phyloP scores from a whole-genome alignment of 1,140 invertebrate species.

The Diorhabda elongata region DNA sequence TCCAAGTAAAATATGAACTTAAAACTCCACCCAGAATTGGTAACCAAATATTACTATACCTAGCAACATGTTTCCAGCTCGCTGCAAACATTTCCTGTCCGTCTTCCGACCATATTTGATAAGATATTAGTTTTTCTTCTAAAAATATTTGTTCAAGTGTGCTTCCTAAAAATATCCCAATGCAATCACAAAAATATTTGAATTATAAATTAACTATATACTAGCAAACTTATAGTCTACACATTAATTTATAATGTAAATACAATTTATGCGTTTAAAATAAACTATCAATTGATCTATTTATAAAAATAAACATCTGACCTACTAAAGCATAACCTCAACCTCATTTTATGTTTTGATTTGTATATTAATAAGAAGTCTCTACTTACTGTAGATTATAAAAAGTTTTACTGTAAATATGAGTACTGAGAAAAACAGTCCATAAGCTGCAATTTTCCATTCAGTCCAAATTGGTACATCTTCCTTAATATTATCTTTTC shows the following conservation, averaged over 20 bases:
- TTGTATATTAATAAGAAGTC: not conserved
- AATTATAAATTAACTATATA: too few relatives aligned
- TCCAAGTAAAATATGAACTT: conserved; percentile 46
- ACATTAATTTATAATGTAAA: too few relatives aligned
- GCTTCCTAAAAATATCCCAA: conserved; percentile 32
- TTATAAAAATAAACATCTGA: conserved; percentile 4
- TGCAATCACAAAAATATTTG: not conserved
- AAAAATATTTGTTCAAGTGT: conserved; percentile 28
- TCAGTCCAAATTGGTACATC: conserved; percentile 29
- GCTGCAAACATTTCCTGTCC: conserved; percentile 37
- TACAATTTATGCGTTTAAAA: not conserved
- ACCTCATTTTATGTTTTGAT: conserved; percentile 11
- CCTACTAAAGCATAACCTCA: conserved; percentile 5
- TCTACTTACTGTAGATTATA: conserved; percentile 33
- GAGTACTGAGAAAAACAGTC: conserved; percentile 35
- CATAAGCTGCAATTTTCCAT: conserved; percentile 34
- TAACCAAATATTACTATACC: conserved; percentile 39
- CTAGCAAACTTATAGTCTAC: too few relatives aligned
- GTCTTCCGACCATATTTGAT: conserved; percentile 33
- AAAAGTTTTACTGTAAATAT: conserved; percentile 34
- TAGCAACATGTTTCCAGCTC: conserved; percentile 33
- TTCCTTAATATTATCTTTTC: conserved; percentile 20
- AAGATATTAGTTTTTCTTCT: conserved; percentile 35
- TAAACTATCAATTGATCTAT: not conserved
- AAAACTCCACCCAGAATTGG: conserved; percentile 42